Evolutionary conservation across 2,888 invertebrate genomes (phyloP), one percentile per base, ranked within the genome.

Genomic region (Drosophila picticornis): DNA sequence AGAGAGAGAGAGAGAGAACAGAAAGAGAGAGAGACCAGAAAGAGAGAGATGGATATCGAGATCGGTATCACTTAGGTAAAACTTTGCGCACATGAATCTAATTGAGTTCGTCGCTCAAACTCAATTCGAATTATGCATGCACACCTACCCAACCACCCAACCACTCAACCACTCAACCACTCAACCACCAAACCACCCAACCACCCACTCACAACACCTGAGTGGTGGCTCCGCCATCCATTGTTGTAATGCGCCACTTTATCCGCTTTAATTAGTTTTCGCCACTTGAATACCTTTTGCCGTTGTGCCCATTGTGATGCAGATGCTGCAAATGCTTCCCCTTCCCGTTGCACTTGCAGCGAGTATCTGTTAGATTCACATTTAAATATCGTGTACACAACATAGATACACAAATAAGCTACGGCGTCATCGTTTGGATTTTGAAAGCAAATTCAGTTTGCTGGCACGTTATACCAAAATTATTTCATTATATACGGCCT

Each of bases 261-360:
- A 89, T 90, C 81, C 90, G 88, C 89, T 86, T 91, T 89, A 89
- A 89, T 91, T 89, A 91, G 86, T 91, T 91, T 90, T 88, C 83
- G 83, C 90, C 83, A 82, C 83, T 87, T 90, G 80, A 90, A 90
- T 88, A 78, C 62, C 65, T 75, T 67, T 67, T 60, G 56, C 50
- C 58, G 58, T 11, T 38, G 48, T 62, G 71, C 68, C 78, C 78
- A 90, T 86, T 86, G 90, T 86, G 72, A 86, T 86, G 89, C 81
- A 83, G 87, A 90, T 85, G 84, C 89, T 76, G 83, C 65, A 67
- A 84, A 71, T 51, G 84, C 84, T 83, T 83, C 75, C 88, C 76
- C 87, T 83, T 88, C 74, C 90, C 81, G 68, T 75, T 74, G 46
- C 46, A 46, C 25, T 32, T 29, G 34, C 64, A 16, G 32, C 60